Evolutionary conservation across 2,797 vertebrate species (phyloP).

Genomic region (Acridotheres tristis): DNA sequence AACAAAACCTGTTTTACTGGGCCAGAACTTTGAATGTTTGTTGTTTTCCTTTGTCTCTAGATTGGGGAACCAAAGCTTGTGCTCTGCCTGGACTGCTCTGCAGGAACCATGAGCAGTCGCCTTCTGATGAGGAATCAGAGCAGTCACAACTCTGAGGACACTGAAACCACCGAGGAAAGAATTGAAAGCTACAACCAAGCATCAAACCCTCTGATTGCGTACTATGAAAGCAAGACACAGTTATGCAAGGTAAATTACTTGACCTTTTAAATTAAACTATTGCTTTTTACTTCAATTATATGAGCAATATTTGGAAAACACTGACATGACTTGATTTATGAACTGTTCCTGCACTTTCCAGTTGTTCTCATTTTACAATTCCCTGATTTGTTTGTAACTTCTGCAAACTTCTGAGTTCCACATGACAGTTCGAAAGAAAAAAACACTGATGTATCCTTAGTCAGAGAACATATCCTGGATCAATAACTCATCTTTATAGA

Average conservation of each 20-base stretch:
- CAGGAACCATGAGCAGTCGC: constrained; percentile 83
- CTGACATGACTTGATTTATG: background rate
- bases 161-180: constrained; percentile 61
- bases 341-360: background rate
- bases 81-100: constrained; percentile 86
- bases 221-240: constrained; percentile 83
- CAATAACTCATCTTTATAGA: background rate
- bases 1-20: background rate
- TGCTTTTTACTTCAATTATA: background rate
- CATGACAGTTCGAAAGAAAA: background rate
- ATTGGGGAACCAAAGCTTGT: constrained; percentile 86
- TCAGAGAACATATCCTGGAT: background rate
- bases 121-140: constrained; percentile 69
- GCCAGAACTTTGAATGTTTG: background rate
- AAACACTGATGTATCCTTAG: background rate
- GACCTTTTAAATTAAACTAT: background rate
- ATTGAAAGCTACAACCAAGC: constrained; percentile 79
- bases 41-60: constrained; percentile 63
- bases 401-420: background rate
- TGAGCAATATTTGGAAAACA: background rate
- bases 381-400: background rate
- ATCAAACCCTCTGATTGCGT: constrained; percentile 74
- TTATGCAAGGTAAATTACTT: constrained; percentile 81
- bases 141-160: background rate
- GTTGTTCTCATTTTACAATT: background rate